A percentile compares a stretch with the other conserved stretches of the same genome.
Conservation (phyloP, 2,797 vertebrate genomes). For the Esox lucius region DNA sequence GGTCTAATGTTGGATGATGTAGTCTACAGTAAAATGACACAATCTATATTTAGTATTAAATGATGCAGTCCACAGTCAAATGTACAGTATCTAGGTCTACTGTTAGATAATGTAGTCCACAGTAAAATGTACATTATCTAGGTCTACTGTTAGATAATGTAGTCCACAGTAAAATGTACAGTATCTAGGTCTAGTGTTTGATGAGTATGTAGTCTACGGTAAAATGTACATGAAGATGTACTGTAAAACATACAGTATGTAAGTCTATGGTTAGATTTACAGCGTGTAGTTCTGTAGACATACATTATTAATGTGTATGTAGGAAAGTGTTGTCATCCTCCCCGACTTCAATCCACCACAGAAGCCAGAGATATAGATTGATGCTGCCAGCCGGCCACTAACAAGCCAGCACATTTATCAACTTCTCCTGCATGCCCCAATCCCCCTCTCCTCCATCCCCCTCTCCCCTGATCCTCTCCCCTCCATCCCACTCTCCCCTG, state of each 20-base stretch:
- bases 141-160: too few species aligned
- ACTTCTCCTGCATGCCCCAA: background rate
- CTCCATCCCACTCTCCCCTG: background rate
- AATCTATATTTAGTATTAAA: too few species aligned
- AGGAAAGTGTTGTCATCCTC: background rate
- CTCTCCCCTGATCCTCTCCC: too few species aligned
- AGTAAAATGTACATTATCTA: too few species aligned
- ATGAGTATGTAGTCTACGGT: background rate
- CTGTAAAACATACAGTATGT: too few species aligned
- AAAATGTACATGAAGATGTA: background rate
- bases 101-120: background rate
- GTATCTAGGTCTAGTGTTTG: background rate
- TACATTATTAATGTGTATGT: background rate
- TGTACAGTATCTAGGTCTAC: background rate
- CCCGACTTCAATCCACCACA: background rate
- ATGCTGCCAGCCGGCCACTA: background rate
- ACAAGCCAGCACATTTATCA: background rate
- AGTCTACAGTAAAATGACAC: too few species aligned
- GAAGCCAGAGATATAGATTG: background rate
- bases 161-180: background rate
- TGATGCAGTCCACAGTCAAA: background rate
- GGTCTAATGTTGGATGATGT: too few species aligned
- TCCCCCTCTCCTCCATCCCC: background rate
- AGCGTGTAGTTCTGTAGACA: too few species aligned
- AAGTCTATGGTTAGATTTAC: too few species aligned